These are phyloP conservation scores for Coracias cyanogaster DNA, from an alignment of 2,797 vertebrate species.

Conservation along the genomic window DNA sequence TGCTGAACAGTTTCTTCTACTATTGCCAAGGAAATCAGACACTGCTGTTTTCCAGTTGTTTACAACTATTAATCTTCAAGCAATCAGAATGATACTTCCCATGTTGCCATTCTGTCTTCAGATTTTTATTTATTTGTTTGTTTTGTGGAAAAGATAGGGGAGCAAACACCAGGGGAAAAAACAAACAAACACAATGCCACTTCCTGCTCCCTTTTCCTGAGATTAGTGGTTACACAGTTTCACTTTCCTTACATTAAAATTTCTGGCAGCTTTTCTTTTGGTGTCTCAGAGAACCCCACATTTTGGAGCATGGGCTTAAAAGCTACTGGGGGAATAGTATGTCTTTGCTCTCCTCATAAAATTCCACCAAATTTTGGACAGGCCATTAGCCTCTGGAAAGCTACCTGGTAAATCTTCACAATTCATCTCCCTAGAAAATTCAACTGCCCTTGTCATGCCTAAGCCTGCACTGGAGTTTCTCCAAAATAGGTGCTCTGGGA, in stretches of 20 bases:
- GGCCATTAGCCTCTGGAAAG: not conserved
- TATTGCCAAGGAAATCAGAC: not conserved
- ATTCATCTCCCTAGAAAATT: not conserved
- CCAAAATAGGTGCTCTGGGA: not conserved
- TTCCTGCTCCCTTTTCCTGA: not conserved
- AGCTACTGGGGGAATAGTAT: not conserved
- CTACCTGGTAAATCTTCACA: not conserved
- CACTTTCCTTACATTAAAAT: not conserved
- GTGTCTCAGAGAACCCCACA: not conserved
- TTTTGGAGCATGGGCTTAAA: not conserved
- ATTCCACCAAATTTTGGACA: not conserved
- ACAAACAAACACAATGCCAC: accelerated
- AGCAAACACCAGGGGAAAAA: not conserved
- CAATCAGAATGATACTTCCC: not conserved
- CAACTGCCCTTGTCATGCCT: not conserved
- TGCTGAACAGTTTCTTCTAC: not conserved
- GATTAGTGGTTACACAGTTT: not conserved
- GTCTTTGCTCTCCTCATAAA: not conserved
- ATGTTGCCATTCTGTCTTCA: not conserved
- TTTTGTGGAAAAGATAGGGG: not conserved
- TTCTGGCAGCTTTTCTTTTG: not conserved
- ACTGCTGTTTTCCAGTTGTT: not conserved
- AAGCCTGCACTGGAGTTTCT: not conserved
- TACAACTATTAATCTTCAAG: not conserved
- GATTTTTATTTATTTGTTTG: not conserved